phyloP scores from a whole-genome alignment of 2,113 vertebrate genomes.

The Crotalus horridus region DNA sequence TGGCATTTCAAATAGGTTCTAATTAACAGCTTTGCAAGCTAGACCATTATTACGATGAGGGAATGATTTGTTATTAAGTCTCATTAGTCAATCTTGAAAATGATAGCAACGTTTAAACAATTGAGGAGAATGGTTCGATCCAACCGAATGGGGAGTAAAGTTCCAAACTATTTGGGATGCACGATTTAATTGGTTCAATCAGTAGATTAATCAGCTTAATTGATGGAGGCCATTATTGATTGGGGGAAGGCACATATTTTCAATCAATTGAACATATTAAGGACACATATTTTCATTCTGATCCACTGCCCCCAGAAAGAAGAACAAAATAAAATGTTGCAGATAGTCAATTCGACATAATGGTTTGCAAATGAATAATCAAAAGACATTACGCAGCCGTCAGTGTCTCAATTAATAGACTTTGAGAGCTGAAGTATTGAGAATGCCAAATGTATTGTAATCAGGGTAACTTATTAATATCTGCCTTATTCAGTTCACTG shows the following conservation, averaged over 20 bases:
- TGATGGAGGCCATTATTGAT: background rate
- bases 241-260: background rate
- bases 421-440: background rate
- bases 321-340: background rate
- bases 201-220: background rate
- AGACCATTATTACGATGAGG: constrained; percentile 13
- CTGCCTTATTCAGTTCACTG: background rate
- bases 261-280: background rate
- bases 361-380: background rate
- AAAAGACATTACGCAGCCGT: background rate
- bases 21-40: constrained; percentile 38
- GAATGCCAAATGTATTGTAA: background rate
- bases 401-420: background rate
- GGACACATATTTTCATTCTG: background rate
- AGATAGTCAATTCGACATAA: background rate
- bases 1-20: constrained; percentile 34
- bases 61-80: background rate
- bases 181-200: background rate
- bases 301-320: background rate
- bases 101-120: background rate
- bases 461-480: background rate
- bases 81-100: constrained; percentile 39
- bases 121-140: background rate
- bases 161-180: background rate
- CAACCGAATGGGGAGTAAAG: background rate